Evolutionary conservation across 2,113 vertebrate species (phyloP).

Genomic region (Beaufortia kweichowensis): DNA sequence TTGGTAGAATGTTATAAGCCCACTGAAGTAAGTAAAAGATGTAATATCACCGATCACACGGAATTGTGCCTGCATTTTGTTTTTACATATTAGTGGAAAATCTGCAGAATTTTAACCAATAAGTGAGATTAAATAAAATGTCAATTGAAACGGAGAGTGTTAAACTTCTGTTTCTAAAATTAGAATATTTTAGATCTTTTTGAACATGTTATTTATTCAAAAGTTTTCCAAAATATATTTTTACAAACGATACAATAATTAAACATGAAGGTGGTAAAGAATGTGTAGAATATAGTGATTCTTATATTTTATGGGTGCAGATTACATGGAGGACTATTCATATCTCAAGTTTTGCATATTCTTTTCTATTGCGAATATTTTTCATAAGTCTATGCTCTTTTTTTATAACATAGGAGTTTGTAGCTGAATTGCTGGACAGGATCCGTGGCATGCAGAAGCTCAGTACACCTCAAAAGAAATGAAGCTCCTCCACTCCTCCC

Average conservation of each 20-base stretch:
- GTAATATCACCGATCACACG: not conserved
- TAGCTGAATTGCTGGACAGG: slow-evolving; percentile 86
- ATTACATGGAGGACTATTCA: not conserved
- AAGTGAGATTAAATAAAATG: no score
- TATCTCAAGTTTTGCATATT: not conserved
- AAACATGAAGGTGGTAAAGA: no score
- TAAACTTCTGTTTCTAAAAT: no score
- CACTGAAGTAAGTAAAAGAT: slow-evolving; percentile 78
- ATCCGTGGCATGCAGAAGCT: slow-evolving; percentile 94
- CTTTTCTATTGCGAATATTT: not conserved
- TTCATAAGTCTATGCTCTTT: slow-evolving; percentile 1
- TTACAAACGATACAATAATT: no score
- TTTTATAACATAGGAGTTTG: slow-evolving; percentile 75
- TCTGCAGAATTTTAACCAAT: no score
- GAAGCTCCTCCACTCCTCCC: slow-evolving; percentile 53
- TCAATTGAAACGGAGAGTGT: no score
- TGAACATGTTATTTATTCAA: no score
- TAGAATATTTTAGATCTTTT: no score
- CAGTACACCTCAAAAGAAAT: slow-evolving; percentile 92
- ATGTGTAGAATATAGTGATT: no score
- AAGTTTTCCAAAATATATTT: no score
- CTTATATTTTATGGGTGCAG: no score
- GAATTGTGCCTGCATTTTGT: not conserved
- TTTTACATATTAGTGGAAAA: not conserved
- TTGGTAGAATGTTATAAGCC: slow-evolving; percentile 92